A percentile compares a stretch with the other conserved stretches of the same genome.
Evolutionary conservation across 92 coral and sea anemone species (phyloP).

Genomic region (Palythoa grandis): DNA sequence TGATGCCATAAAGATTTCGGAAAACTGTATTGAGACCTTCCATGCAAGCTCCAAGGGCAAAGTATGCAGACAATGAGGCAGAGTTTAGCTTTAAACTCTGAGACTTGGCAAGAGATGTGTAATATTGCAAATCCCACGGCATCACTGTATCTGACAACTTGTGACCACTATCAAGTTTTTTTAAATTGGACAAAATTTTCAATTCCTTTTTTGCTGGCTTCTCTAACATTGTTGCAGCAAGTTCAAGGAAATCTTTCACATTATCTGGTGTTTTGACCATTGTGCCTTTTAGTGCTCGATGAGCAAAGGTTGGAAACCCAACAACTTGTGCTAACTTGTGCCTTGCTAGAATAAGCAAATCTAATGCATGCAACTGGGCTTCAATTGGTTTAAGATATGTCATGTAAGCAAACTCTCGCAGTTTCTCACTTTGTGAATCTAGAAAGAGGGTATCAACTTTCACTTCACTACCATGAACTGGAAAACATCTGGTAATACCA

Average conservation of each 20-base stretch:
- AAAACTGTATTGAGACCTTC: conserved; percentile 84
- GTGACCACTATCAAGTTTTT: conserved; percentile 44
- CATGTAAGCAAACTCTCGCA: conserved; percentile 75
- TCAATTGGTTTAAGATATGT: conserved; percentile 80
- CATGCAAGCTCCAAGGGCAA: conserved; percentile 98
- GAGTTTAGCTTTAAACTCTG: conserved; percentile 69
- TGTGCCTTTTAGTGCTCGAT: conserved; percentile 88
- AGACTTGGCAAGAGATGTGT: conserved; percentile 81
- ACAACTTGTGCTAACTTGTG: conserved; percentile 86
- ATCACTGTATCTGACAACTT: conserved; percentile 48
- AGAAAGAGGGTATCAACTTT: conserved; percentile 84
- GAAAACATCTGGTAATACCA: conserved; percentile 62
- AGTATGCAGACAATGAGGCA: conserved; percentile 76
- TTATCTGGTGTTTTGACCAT: conserved; percentile 92
- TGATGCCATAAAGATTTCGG: conserved; percentile 81
- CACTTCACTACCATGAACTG: conserved; percentile 63
- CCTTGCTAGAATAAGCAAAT: conserved; percentile 70
- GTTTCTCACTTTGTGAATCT: conserved; percentile 81
- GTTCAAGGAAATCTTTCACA: conserved; percentile 76
- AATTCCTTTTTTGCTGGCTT: conserved; percentile 78
- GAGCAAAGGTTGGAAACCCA: conserved; percentile 80
- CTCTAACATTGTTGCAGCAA: conserved; percentile 75
- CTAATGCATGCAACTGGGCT: conserved; percentile 73
- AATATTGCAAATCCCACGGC: conserved; percentile 98
- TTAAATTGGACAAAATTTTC: conserved; percentile 68